A percentile compares a stretch with the other conserved stretches of the same genome.
These are phyloP conservation scores for Melanophora roralis DNA, from an alignment of 2,888 invertebrate species.

Conservation along the genomic window DNA sequence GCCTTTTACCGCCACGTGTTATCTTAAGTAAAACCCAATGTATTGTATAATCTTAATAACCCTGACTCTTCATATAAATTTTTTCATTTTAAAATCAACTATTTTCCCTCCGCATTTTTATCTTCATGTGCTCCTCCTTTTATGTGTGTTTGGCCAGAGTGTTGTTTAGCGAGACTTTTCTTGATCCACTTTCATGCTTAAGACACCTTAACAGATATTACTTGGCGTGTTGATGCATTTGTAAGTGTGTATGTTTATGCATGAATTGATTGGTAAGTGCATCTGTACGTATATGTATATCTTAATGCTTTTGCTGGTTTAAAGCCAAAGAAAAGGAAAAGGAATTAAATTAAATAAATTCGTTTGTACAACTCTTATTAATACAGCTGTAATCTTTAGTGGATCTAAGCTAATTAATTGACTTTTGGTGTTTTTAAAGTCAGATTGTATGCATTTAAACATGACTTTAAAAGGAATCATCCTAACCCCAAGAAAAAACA, in stretches of 20 bases:
- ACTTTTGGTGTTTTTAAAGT: constrained; percentile 75
- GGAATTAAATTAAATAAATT: constrained; percentile 16
- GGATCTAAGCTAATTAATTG: constrained; percentile 77
- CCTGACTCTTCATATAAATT: constrained; percentile 56
- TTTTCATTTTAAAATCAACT: constrained; percentile 53
- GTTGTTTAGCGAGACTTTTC: constrained; percentile 21
- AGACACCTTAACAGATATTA: constrained; percentile 4
- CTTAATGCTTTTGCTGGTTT: constrained; percentile 29
- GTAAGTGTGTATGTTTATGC: neutral
- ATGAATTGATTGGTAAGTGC: neutral
- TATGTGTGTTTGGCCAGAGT: constrained; percentile 34
- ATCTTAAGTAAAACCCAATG: constrained; percentile 71
- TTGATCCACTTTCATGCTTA: constrained; percentile 4
- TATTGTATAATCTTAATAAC: constrained; percentile 61
- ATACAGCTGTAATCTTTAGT: constrained; percentile 75
- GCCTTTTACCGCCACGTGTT: constrained; percentile 67
- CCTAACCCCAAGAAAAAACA: neutral
- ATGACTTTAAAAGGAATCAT: constrained; percentile 43
- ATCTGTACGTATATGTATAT: constrained; percentile 12
- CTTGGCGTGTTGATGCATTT: neutral
- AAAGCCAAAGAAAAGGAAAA: neutral
- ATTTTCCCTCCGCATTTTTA: constrained; percentile 4
- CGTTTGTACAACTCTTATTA: constrained; percentile 65
- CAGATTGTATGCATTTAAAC: constrained; percentile 51
- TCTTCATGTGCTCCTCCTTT: neutral